Conservation (phyloP, 1,140 invertebrate species). For the Eubasilissa regina region DNA sequence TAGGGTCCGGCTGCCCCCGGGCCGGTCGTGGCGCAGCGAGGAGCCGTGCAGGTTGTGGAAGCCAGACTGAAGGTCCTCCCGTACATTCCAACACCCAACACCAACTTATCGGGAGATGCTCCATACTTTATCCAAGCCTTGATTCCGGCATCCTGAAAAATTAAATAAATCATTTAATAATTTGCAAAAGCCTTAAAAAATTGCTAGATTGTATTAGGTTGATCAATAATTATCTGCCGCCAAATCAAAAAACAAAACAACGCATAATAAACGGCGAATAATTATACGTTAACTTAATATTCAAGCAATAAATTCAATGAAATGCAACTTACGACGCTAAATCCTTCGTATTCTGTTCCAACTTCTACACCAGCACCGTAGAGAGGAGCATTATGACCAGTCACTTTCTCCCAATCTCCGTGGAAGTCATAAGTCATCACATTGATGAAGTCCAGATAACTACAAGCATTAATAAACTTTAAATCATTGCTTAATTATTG, state of each 20-base stretch:
- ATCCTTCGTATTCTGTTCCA: slow-evolving; percentile 42
- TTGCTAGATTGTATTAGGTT: no score
- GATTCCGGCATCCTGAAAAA: slow-evolving; percentile 63
- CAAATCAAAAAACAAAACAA: no score
- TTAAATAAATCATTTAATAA: no score
- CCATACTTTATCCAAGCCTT: slow-evolving; percentile 66
- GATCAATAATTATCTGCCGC: no score
- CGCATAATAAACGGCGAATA: neutral
- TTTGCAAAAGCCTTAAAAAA: no score
- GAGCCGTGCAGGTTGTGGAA: slow-evolving; percentile 63
- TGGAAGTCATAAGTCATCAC: slow-evolving; percentile 83
- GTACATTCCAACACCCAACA: slow-evolving; percentile 80
- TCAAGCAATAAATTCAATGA: neutral
- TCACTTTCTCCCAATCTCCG: slow-evolving; percentile 75
- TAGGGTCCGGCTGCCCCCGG: slow-evolving; percentile 79
- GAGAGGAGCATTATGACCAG: slow-evolving; percentile 76
- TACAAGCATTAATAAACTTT: no score
- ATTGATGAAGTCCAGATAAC: slow-evolving; percentile 78
- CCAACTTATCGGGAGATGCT: slow-evolving; percentile 76
- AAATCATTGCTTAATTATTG: no score
- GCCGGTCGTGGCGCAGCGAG: slow-evolving; percentile 71
- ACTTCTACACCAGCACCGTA: slow-evolving; percentile 70
- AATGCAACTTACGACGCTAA: slow-evolving; percentile 64
- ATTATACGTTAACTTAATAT: neutral
- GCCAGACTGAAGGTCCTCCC: slow-evolving; percentile 78